Evolutionary conservation across 1,140 invertebrate species (phyloP), one percentile per base, ranked within the genome.

Genomic region (Drosophila ohnishii): DNA sequence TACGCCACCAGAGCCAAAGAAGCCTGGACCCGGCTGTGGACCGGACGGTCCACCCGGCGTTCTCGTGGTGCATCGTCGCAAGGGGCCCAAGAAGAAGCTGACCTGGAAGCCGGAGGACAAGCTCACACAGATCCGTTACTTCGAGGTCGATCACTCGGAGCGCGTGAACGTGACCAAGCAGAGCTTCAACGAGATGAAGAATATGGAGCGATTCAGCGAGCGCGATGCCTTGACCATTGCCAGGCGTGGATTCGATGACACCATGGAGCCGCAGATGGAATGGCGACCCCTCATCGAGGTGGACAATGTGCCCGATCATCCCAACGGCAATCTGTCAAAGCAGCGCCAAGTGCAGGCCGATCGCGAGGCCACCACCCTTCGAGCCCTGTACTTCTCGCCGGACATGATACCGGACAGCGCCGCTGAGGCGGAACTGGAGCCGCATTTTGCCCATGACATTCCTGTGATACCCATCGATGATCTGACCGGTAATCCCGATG

Each of bases 131-230:
- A 93, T 97, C 44, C 94, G 95, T 78, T 98, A 96, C 87, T 99
- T 99, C 92, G 97, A 98, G 91, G 91, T 98, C 44, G 97, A 99
- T 92, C 97, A 98, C 92, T 98, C 95, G 5, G 97, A 99, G 92
- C 94, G 97, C 88, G 97, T 98, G 1, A 98, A 98, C 92, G 97
- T 99, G 0, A 97, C 97, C 0, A 96, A 96, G 91, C 96, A 96
- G 32, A 90, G 75, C 22, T 98, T 98, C 92, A 95, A 94, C n/a
- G 97, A 98, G 76, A 96, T 97, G 95, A 97, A 97, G 90, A 95
- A 96, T 90, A 95, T 97, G 93, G 98, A 99, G 87, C 95, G 96
- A 63, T 94, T 95, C 71, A 93, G 95, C 76, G 98, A 99, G 92
- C 94, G 97, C 57, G 95, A 97, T 92, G 95, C 96, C 28, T 93